A percentile compares a stretch with the other conserved stretches of the same genome.
These are phyloP conservation scores for Phyllotis vaccarum DNA, from an alignment of 2,797 vertebrate genomes.

Conservation along the genomic window DNA sequence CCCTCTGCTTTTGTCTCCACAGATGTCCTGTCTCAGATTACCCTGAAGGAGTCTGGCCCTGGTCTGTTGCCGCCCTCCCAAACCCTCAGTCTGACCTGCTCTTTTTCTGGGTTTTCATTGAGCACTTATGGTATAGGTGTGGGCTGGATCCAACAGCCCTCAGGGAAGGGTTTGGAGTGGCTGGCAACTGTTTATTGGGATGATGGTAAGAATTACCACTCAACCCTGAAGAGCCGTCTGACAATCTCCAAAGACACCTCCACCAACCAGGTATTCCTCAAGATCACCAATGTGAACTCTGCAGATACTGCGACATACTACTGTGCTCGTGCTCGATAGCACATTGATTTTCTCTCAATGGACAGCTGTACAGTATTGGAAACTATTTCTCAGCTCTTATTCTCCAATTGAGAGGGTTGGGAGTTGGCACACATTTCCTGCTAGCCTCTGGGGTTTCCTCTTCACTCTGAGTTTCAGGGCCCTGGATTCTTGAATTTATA, in stretches of 20 bases:
- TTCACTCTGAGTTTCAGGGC: not conserved
- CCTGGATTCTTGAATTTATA: no score
- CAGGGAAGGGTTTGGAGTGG: not conserved
- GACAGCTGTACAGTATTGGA: not conserved
- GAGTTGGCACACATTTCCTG: not conserved
- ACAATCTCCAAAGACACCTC: slow-evolving; percentile 13
- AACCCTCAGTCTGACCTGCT: not conserved
- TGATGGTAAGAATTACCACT: not conserved
- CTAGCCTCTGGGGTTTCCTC: not conserved
- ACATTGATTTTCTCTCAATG: not conserved
- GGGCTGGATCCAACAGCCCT: not conserved
- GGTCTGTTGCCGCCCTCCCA: not conserved
- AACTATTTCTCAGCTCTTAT: not conserved
- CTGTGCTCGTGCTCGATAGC: rapidly evolving
- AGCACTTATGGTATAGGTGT: rapidly evolving
- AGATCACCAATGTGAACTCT: not conserved
- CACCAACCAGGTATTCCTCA: not conserved
- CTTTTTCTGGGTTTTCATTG: slow-evolving; percentile 20
- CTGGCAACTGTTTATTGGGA: rapidly evolving
- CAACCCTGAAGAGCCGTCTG: not conserved
- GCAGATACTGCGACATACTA: not conserved
- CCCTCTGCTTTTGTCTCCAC: not conserved
- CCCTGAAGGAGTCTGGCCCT: not conserved
- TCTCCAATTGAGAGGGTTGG: rapidly evolving
- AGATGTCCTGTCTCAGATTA: not conserved